These are phyloP conservation scores for Heterochromis multidens DNA, from an alignment of 2,113 vertebrate genomes.

Conservation along the genomic window DNA sequence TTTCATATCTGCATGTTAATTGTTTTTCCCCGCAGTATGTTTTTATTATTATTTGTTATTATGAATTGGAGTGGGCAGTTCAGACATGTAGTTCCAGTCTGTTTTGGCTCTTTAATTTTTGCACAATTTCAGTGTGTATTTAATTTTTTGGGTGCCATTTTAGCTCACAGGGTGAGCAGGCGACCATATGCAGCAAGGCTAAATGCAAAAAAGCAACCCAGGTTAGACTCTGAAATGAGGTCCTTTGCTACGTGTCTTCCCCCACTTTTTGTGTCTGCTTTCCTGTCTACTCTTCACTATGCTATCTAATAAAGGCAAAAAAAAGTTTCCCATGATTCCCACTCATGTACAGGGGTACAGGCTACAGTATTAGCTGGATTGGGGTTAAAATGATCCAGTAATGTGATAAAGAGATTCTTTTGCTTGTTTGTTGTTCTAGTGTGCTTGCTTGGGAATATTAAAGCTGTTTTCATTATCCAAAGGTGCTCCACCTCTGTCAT, in stretches of 20 bases:
- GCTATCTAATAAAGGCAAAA: no score
- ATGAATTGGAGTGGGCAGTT: not conserved
- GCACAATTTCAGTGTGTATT: not conserved
- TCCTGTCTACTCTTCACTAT: no score
- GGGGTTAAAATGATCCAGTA: conserved; percentile 56
- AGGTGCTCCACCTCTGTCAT: conserved; percentile 94
- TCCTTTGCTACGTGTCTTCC: no score
- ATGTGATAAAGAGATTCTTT: conserved; percentile 14
- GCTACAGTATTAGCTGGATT: not conserved
- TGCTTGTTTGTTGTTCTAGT: conserved; percentile 53
- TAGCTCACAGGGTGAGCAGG: not conserved
- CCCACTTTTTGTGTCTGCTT: no score
- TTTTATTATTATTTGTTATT: not conserved
- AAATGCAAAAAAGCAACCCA: no score
- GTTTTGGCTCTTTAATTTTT: not conserved
- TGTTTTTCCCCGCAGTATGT: not conserved
- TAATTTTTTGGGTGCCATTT: not conserved
- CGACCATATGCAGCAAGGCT: not conserved
- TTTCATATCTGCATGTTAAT: conserved; percentile 28
- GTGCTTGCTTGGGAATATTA: conserved; percentile 72
- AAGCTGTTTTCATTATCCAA: conserved; percentile 80
- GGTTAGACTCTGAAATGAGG: no score
- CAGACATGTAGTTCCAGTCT: not conserved
- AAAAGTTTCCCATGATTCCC: not conserved
- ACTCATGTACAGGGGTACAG: not conserved